Conservation (phyloP, 23 tunicate species). For the Halocynthia roretzi region DNA sequence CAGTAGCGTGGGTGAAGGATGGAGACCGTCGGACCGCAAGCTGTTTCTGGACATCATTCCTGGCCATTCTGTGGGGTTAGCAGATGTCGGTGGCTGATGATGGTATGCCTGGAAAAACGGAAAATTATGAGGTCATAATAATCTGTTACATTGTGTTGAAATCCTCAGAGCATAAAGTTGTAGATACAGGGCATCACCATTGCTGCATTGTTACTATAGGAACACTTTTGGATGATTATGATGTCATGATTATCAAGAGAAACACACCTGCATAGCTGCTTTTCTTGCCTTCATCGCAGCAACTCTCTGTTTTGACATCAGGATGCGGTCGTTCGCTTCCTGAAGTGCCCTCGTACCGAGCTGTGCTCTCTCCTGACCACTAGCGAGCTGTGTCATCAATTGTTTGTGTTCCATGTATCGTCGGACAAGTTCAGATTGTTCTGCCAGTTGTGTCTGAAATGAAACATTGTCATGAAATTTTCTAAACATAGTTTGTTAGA, state of each 20-base stretch:
- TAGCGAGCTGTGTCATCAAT: conserved; percentile 50
- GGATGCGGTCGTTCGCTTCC: conserved; percentile 67
- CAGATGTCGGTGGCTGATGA: conserved; percentile 50
- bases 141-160: too few species aligned
- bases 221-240: background rate
- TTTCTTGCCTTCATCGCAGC: conserved; percentile 80
- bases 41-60: conserved; percentile 4
- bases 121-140: background rate
- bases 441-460: conserved; percentile 55
- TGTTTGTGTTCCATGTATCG: conserved; percentile 93
- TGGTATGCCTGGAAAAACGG: conserved; percentile 40
- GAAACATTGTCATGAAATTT: background rate
- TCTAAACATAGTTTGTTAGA: background rate
- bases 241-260: background rate
- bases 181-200: too few species aligned
- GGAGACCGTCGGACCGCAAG: conserved; percentile 18
- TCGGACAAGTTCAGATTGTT: conserved; percentile 71
- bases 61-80: conserved; percentile 42
- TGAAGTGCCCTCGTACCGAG: conserved; percentile 50
- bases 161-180: too few species aligned
- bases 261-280: conserved; percentile 60
- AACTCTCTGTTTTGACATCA: conserved; percentile 65
- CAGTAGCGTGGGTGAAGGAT: conserved; percentile 11
- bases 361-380: conserved; percentile 65
- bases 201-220: too few species aligned